These are phyloP conservation scores for Steinernema khuongi DNA, from an alignment of 1,140 invertebrate genomes.

Conservation along the genomic window DNA sequence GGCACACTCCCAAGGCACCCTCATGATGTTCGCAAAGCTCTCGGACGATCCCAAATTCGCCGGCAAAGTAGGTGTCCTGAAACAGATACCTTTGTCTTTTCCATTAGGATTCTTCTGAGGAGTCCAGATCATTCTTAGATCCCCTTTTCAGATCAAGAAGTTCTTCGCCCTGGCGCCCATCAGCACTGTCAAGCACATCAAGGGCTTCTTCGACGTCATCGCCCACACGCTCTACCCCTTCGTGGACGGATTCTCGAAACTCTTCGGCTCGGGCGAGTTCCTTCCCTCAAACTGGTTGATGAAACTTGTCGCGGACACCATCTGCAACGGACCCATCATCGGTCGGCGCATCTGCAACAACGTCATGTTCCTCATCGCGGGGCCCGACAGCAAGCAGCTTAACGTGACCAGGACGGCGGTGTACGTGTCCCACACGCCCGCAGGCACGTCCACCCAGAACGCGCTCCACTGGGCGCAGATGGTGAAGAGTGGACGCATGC, in stretches of 20 bases:
- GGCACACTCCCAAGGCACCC: conserved; percentile 61
- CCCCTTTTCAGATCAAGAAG: conserved; percentile 27
- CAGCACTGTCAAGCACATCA: conserved; percentile 16
- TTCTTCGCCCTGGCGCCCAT: conserved; percentile 27
- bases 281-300: conserved; percentile 25
- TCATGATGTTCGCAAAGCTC: conserved; percentile 59
- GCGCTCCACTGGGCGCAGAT: conserved; percentile 38
- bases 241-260: conserved; percentile 3
- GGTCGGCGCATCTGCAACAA: conserved; percentile 23
- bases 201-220: conserved; percentile 11
- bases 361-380: conserved; percentile 28
- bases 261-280: conserved; percentile 24
- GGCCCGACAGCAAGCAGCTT: conserved; percentile 16
- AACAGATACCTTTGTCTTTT: background rate
- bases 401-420: conserved; percentile 20
- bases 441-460: conserved; percentile 35
- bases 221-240: conserved; percentile 17
- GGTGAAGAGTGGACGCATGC: conserved; percentile 27
- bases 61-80: conserved; percentile 9
- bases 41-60: conserved; percentile 32
- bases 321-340: conserved; percentile 22
- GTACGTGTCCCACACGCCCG: conserved; percentile 32
- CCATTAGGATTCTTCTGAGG: background rate
- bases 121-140: too few species aligned
- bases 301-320: conserved; percentile 16